Evolutionary conservation across 1,140 invertebrate species (phyloP), one percentile per base, ranked within the genome.

Genomic region (Drosophila albomicans): DNA sequence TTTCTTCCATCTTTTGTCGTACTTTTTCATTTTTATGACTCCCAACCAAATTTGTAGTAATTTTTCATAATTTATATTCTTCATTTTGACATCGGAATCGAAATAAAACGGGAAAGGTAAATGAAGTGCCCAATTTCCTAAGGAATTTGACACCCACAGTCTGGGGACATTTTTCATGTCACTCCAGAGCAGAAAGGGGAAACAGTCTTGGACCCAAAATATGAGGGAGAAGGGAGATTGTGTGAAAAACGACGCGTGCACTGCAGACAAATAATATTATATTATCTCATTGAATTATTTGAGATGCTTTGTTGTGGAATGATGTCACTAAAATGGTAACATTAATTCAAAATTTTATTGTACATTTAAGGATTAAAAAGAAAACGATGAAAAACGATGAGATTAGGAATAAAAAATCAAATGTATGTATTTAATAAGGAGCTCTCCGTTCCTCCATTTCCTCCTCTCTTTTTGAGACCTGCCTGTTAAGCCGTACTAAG

Each of bases 51-150:
- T 85, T 65, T 69, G 54, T 73, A 62, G 71, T 58, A 78, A 84
- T 84, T 81, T 85, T 70, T 81, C 81, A 85, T 85, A 81, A 78
- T 85, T 77, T 75, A 51, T 49, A 13, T 41, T 57, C 8, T 5
- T 41, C 35, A 41, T 20, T 38, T 57, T 35, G 35, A 66, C 62
- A 72, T 41, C 32, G 30, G 13, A 72, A 68, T 79, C 32, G 30
- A 25, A 72, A 68, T 79, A 71, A 25, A 38, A 54, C 58, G 35
- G 56, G 52, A 58, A 66, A 78, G 81, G 81, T 84, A 85, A 84
- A 85, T 85, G 72, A 86, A 85, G 81, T 78, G 81, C 82, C 82
- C 81, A 85, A 85, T 85, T 85, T 86, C 81, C 74, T 65, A 43
- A 49, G 70, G 81, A 85, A 85, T 85, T 69, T 65, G 81, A 85